Conservation (phyloP, 2,888 invertebrate species). For the Amphimallon solstitiale region DNA sequence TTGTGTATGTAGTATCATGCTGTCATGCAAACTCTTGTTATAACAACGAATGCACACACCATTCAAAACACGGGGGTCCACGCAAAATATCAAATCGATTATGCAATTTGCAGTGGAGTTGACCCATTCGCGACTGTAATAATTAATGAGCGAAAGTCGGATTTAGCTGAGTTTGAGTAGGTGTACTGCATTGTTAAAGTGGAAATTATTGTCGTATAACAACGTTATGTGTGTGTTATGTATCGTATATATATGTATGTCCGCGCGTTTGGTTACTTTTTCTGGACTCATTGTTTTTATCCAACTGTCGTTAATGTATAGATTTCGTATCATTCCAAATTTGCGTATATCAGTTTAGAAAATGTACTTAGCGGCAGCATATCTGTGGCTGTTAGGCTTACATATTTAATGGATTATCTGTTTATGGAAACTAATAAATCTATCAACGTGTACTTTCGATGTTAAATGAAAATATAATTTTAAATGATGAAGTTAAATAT, state of each 20-base stretch:
- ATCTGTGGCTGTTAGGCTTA: background rate
- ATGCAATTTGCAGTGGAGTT: slow-evolving; percentile 39
- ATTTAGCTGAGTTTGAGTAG: slow-evolving; percentile 40
- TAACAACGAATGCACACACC: background rate
- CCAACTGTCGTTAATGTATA: background rate
- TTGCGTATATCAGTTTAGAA: background rate
- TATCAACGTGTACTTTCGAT: no score
- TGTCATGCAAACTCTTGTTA: background rate
- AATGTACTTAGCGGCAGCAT: background rate
- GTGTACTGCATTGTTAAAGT: slow-evolving; percentile 43
- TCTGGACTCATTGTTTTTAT: background rate
- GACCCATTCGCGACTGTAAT: slow-evolving; percentile 29
- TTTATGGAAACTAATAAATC: no score
- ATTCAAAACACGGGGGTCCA: slow-evolving; percentile 36
- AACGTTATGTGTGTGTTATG: background rate
- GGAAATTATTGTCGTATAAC: background rate
- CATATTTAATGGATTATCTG: no score
- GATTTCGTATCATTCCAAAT: background rate
- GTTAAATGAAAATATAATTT: no score
- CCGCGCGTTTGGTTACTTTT: no score
- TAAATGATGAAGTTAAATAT: no score
- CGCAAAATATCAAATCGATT: slow-evolving; percentile 48
- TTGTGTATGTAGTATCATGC: no score
- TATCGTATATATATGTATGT: background rate
- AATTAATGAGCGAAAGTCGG: slow-evolving; percentile 47